A percentile compares a stretch with the other conserved stretches of the same genome.
These are phyloP conservation scores for Sisor rabdophorus DNA, from an alignment of 2,113 vertebrate genomes.

Conservation along the genomic window DNA sequence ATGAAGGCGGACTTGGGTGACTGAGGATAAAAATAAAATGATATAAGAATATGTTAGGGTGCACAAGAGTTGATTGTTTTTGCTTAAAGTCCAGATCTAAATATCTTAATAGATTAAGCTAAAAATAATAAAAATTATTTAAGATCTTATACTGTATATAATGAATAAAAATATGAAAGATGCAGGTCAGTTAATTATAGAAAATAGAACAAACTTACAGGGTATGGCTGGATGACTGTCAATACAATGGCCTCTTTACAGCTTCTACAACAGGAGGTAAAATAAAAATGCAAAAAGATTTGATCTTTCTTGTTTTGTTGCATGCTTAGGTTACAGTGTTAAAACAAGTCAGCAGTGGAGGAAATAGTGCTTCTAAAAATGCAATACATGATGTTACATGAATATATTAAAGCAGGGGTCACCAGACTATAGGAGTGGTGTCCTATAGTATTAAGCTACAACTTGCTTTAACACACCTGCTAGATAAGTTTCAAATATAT, in stretches of 20 bases:
- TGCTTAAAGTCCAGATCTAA: no score
- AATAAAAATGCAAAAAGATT: background rate
- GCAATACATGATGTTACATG: background rate
- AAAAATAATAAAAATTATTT: no score
- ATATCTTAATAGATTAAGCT: no score
- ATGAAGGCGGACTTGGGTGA: conserved; percentile 99
- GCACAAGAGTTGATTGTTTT: no score
- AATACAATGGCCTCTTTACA: conserved; percentile 98
- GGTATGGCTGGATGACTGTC: conserved; percentile 95
- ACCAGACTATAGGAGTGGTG: no score
- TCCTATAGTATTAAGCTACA: no score
- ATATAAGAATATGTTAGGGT: background rate
- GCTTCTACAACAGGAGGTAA: conserved; percentile 69
- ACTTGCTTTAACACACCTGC: no score
- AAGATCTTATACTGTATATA: no score
- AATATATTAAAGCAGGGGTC: background rate
- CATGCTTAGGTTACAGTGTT: background rate
- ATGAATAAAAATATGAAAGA: no score
- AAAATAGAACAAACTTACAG: conserved; percentile 73
- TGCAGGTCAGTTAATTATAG: background rate
- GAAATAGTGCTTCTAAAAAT: background rate
- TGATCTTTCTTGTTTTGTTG: background rate
- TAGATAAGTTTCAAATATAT: no score
- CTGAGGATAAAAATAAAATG: conserved; percentile 65
- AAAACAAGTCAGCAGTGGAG: background rate